Conservation (phyloP, 2,797 vertebrate genomes). For the Molossus molossus region DNA sequence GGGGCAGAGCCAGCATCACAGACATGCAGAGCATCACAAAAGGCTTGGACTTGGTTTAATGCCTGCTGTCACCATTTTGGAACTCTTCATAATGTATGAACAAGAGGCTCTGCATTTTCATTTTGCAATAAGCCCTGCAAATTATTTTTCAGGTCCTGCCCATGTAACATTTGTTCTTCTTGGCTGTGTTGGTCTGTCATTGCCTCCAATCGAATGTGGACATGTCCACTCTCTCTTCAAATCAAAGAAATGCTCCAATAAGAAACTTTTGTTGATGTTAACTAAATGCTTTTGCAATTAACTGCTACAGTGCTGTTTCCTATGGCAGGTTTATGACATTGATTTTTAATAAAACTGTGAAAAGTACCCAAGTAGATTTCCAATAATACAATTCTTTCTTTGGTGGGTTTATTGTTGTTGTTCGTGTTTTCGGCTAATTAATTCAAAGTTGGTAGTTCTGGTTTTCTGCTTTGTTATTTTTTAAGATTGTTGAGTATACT, state of each 20-base stretch:
- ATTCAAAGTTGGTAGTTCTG: not conserved
- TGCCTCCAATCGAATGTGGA: not conserved
- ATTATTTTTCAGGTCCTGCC: not conserved
- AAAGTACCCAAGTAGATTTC: not conserved
- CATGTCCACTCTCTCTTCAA: not conserved
- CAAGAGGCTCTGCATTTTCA: not conserved
- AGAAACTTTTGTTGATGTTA: not conserved
- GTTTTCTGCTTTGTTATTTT: not conserved
- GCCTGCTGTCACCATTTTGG: slow-evolving; percentile 6
- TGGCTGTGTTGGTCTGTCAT: not conserved
- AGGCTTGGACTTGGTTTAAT: not conserved
- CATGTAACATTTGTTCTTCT: not conserved
- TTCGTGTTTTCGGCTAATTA: not conserved
- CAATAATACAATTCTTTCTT: not conserved
- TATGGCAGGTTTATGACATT: not conserved
- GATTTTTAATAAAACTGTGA: slow-evolving; percentile 27
- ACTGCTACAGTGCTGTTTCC: slow-evolving; percentile 18
- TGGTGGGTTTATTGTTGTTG: not conserved
- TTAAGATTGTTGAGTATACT: not conserved
- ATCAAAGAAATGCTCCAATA: slow-evolving; percentile 46
- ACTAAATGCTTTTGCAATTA: slow-evolving; percentile 32
- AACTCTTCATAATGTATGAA: slow-evolving; percentile 2
- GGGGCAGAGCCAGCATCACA: not conserved
- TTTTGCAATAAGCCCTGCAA: not conserved
- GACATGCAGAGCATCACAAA: not conserved